Percentiles rank a stretch among this genome's conserved stretches.
Evolutionary conservation across 2,113 vertebrate genomes (phyloP).

Genomic region (Caloenas nicobarica): DNA sequence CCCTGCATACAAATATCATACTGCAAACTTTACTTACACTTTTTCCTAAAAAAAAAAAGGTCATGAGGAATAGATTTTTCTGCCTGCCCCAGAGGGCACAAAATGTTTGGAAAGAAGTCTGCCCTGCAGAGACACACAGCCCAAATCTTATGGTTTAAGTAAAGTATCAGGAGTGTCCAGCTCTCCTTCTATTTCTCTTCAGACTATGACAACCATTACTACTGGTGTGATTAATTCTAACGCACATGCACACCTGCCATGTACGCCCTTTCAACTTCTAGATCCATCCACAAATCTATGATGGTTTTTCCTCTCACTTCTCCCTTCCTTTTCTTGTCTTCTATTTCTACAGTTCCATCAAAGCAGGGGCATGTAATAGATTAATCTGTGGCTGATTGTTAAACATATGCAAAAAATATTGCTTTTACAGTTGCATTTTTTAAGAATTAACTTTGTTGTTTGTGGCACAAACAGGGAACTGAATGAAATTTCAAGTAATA

Average conservation of each 20-base stretch:
- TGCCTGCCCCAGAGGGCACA: not conserved
- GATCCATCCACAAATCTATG: not conserved
- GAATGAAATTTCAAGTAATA: constrained; percentile 10
- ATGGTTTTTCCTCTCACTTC: not conserved
- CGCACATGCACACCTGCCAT: not conserved
- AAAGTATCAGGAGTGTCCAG: not conserved
- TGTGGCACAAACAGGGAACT: not conserved
- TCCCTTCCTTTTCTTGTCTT: not conserved
- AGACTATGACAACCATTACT: not conserved
- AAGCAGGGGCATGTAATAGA: not conserved
- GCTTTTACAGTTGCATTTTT: not conserved
- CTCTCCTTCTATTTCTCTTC: not conserved
- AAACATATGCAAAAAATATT: not conserved
- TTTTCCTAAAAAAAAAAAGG: not conserved
- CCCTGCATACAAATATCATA: constrained; percentile 41
- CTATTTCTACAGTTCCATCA: not conserved
- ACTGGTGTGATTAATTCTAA: not conserved
- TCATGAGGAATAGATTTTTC: constrained; percentile 18
- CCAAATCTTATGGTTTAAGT: not conserved
- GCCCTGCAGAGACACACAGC: not conserved
- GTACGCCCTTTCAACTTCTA: not conserved
- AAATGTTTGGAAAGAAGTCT: constrained; percentile 17
- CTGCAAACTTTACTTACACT: constrained; percentile 20
- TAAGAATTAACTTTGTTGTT: not conserved
- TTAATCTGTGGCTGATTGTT: not conserved